Evolutionary conservation across 1,140 invertebrate genomes (phyloP).

Genomic region (Drosophila bocki): DNA sequence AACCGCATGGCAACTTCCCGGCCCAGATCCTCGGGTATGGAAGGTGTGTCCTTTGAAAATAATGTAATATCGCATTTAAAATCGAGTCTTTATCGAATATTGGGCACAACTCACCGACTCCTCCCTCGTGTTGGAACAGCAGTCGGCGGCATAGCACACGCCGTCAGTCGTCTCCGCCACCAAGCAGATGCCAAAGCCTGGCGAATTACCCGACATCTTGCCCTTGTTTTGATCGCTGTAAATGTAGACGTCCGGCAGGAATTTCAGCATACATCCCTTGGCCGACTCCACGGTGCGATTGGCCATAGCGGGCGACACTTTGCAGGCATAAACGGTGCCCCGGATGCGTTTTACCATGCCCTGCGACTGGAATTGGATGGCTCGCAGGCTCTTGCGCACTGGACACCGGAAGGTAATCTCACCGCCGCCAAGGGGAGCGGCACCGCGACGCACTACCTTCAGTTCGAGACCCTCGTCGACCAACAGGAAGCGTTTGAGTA

Average conservation of each 20-base stretch:
- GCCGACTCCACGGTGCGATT: constrained; percentile 97
- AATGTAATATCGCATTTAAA: too few relatives aligned
- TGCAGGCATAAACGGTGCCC: constrained; percentile 88
- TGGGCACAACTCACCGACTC: constrained; percentile 55
- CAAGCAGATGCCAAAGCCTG: constrained; percentile 95
- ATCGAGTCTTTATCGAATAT: background rate
- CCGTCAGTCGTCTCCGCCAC: constrained; percentile 97
- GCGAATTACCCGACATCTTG: constrained; percentile 93
- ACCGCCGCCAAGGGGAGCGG: constrained; percentile 94
- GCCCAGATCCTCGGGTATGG: constrained; percentile 96
- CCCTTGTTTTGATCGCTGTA: constrained; percentile 96
- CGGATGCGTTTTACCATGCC: constrained; percentile 98
- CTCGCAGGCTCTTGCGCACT: constrained; percentile 87
- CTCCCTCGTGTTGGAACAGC: constrained; percentile 84
- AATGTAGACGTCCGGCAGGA: constrained; percentile 98
- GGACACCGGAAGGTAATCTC: constrained; percentile 96
- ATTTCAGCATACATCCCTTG: constrained; percentile 96
- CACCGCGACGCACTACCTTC: constrained; percentile 94
- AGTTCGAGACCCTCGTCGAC: constrained; percentile 95
- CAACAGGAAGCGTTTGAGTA: constrained; percentile 93
- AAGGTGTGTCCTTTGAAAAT: constrained; percentile 85
- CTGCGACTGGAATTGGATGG: constrained; percentile 89
- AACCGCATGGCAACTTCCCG: constrained; percentile 91
- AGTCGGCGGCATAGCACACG: constrained; percentile 90
- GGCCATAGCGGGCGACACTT: constrained; percentile 95